phyloP scores from a whole-genome alignment of 2,888 invertebrate genomes.

The Ormia ochracea region DNA sequence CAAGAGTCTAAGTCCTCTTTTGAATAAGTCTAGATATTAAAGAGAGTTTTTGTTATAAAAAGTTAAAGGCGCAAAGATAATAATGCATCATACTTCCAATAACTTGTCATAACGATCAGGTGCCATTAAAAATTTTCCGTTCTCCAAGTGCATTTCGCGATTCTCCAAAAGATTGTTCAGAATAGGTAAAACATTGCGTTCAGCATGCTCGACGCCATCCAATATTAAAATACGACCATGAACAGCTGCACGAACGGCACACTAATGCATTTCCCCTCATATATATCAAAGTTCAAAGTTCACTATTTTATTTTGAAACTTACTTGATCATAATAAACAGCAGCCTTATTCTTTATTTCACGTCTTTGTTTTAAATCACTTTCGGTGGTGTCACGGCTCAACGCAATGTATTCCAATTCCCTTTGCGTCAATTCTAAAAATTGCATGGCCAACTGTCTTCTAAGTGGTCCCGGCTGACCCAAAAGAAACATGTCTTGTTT shows the following conservation, averaged over 20 bases:
- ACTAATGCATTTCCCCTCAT: constrained; percentile 78
- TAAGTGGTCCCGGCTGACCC: constrained; percentile 89
- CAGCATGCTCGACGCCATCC: constrained; percentile 98
- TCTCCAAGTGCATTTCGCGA: constrained; percentile 98
- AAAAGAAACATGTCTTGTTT: constrained; percentile 97
- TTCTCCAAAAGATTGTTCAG: constrained; percentile 97
- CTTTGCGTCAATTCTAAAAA: constrained; percentile 91
- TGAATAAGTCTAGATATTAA: constrained; percentile 82
- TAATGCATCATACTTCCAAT: constrained; percentile 81
- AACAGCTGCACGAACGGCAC: constrained; percentile 93
- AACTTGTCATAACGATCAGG: constrained; percentile 93
- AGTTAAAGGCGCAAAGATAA: neutral
- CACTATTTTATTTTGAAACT: neutral
- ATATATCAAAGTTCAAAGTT: constrained; percentile 36
- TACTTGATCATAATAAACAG: constrained; percentile 95
- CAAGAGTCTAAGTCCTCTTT: constrained; percentile 87
- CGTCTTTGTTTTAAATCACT: constrained; percentile 96
- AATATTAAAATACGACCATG: constrained; percentile 92
- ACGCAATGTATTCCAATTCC: constrained; percentile 94
- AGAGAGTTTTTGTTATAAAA: neutral
- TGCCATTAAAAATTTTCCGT: constrained; percentile 94
- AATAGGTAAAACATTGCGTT: constrained; percentile 96
- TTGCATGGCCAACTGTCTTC: constrained; percentile 90
- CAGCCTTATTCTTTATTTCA: constrained; percentile 92
- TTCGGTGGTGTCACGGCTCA: constrained; percentile 97